Conservation (phyloP, 1,140 invertebrate species). For the Drosophila sulfurigaster region DNA sequence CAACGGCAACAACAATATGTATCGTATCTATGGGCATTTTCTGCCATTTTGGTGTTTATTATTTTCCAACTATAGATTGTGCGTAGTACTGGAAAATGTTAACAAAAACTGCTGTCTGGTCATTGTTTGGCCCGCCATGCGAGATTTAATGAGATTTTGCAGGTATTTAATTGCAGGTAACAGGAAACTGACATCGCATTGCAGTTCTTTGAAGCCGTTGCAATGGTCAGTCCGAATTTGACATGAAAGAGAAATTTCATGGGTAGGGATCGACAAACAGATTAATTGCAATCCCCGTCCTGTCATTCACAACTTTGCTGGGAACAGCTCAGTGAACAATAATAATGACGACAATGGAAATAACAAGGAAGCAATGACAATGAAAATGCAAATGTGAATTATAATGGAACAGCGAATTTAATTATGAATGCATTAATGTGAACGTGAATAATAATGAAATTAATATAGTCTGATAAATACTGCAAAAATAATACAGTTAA, state of each 20-base stretch:
- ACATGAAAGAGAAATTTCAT: not conserved
- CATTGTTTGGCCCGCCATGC: conserved; percentile 15
- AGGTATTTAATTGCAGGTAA: conserved; percentile 40
- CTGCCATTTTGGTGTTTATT: conserved; percentile 6
- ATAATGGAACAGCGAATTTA: too few relatives aligned
- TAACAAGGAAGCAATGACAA: too few relatives aligned
- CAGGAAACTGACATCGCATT: conserved; percentile 25
- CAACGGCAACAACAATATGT: not conserved
- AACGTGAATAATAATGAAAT: too few relatives aligned
- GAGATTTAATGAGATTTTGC: conserved; percentile 31
- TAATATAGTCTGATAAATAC: too few relatives aligned
- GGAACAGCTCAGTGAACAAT: not conserved
- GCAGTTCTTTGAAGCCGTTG: conserved; percentile 6
- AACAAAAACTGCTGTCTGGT: not conserved
- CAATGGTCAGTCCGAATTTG: not conserved
- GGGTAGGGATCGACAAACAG: not conserved
- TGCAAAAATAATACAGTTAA: too few relatives aligned
- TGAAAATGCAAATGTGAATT: too few relatives aligned
- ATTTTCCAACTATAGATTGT: conserved; percentile 20
- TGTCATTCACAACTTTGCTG: not conserved
- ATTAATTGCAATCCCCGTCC: not conserved
- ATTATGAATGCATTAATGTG: too few relatives aligned
- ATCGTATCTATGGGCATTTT: not conserved
- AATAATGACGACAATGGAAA: not conserved
- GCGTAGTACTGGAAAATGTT: conserved; percentile 31